Evolutionary conservation across 2,113 vertebrate genomes (phyloP), one percentile per base, ranked within the genome.

Genomic region (Megaceryle torquata): DNA sequence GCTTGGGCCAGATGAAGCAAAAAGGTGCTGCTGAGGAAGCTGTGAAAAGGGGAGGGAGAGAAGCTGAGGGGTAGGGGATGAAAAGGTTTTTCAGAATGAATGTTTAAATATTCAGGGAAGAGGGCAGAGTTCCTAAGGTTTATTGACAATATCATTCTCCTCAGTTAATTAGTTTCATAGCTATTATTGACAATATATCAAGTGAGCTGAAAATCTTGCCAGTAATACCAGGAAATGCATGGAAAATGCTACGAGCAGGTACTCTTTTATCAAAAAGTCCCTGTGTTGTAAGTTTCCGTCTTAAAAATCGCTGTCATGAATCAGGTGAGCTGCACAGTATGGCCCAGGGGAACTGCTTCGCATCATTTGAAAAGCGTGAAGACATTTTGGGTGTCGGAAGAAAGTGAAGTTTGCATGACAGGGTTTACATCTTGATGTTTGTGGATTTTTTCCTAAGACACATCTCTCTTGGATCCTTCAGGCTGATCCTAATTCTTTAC

Each of bases 101-200:
- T 57, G 37, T 89, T 70, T 89, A 68, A 67, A 86, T 94, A 82
- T 95, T 44, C 70, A 91, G 67, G 53, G 65, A 93, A 71, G 48
- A 94, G 26, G 88, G 92, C 80, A 95, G 90, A 89, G 65, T 76
- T 91, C 91, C 95, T 93, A 92, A 92, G 65, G 80, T 95, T 94
- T 97, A 96, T 92, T 93, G 93, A 95, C 95, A 94, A 91, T 93
- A 91, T 86, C 69, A 94, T 95, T 94, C 67, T 94, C 96, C 81
- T 89, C 88, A 92, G 92, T 87, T 97, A 95, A 96, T 96, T 97
- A 93, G 86, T 93, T 96, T 95, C 83, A 93, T 95, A 84, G 96
- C 92, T 91, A 46, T 88, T 79, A 84, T 79, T 96, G 93, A 91
- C 90, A 88, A 61, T 96, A 84, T 48, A 93, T 88, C 90, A 96